Evolutionary conservation across 2,797 vertebrate species (phyloP), one percentile per base, ranked within the genome.

Genomic region (Cossypha polioptera): DNA sequence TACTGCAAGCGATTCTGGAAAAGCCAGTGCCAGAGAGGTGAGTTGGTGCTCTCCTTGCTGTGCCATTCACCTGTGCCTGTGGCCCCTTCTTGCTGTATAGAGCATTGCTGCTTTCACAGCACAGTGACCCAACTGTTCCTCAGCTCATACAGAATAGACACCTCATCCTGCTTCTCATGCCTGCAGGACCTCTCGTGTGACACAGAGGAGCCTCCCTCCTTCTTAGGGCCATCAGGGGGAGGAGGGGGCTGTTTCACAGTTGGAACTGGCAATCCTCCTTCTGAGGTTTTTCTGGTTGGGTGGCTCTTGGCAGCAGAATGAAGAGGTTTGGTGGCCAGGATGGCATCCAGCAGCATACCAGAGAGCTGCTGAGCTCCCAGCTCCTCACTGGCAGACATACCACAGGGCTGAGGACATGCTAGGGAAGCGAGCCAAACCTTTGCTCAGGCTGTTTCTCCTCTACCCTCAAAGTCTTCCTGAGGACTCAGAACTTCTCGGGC

Each of bases 1-100:
- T 98, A 96, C 92, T 97, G 97, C 94, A 97, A 96, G 55, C 95
- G 92, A 8, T 96, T 97, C 86, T 97, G 97, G 93, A 98, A 95
- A 73, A 97, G 90, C 87, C 94, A 97, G 55, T 97, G 96, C 79
- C 97, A 97, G 65, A 89, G 28, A 69, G 96, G 97, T 98, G 94
- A 97, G 97, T 93, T 31, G 42, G n/a, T 36, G 40, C 26, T 35
- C 45, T 94, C 97, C 35, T 31, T 38, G 42, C 40, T 47, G 13
- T 78, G 65, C 74, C 26, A 3, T 26, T 73, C 28, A 17, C 17
- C 5, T 0, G 3, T 35, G 42, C 53, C 81, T 0, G 0, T 40
- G 45, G 13, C 33, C 57, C 40, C 50, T 65, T 42, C 40, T 45
- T 15, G 3, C 75, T 10, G 19, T 5, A 21, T 8, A 25, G 83